Base-by-base conservation (phyloP, 1,140 invertebrate genomes). In the Liolophura sinensis region DNA sequence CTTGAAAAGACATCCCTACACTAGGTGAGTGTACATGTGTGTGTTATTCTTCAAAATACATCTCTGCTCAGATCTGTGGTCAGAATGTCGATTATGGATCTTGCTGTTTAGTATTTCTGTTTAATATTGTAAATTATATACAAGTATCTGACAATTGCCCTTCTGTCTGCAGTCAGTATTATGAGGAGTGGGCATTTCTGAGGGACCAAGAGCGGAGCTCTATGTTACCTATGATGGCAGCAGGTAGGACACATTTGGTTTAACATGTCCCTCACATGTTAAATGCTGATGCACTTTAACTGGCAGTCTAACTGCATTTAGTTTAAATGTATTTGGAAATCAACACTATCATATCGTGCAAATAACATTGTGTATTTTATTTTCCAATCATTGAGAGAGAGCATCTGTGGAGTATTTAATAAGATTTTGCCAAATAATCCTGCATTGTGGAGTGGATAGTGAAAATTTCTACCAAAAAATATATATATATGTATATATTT, bases 131-230 rank as follows among this genome's bases (percentile, higher is more conserved):
- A n/a, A 9, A 40, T 40, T 40, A 9, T 40, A 40, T 40, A n/a
- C n/a, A n/a, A n/a, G n/a, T n/a, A 40, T 40, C 31, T 40, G 9
- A 40, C 3, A 40, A 40, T 3, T 40, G 9, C 31, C 31, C 9
- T 3, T 40, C 31, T 40, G 31, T 54, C 20, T 11, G 54, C 52
- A 84, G 86, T 65, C 88, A 89, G 64, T 92, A 90, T 87, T 97
- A 95, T 85, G 92, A 95, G 82, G 88, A 91, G 62, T 93, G 91
- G 88, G 91, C 94, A 55, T 90, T 95, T 74, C 81, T 95, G 25
- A 79, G 90, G 63, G 91, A 93, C 83, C 86, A 89, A 71, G 92
- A 95, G 80, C 87, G 89, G 71, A 89, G 87, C 68, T 89, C 88
- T 69, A 88, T 92, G 82, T 82, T 96, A 62, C 91, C 93, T 46